Evolutionary conservation across 2,113 vertebrate genomes (phyloP).

Genomic region (Phasianus colchicus): DNA sequence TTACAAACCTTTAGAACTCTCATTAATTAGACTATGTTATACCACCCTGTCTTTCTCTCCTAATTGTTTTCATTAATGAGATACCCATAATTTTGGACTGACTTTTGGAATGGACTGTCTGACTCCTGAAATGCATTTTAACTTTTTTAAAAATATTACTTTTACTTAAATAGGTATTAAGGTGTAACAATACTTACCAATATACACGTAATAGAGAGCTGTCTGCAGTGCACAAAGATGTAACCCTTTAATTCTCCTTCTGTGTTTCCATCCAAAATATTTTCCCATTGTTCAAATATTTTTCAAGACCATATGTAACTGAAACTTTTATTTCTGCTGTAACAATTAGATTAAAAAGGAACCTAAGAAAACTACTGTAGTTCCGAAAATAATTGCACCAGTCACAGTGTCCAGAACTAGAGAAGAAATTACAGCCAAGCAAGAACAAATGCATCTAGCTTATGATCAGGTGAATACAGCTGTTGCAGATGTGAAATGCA

Average conservation of each 20-base stretch:
- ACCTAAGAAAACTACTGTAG: slow-evolving; percentile 62
- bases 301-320: slow-evolving; percentile 28
- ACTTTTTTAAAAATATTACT: neutral
- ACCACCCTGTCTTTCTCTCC: neutral
- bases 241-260: slow-evolving; percentile 27
- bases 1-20: neutral
- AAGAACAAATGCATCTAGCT: slow-evolving; percentile 66
- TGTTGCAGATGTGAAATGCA: slow-evolving; percentile 20
- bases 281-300: neutral
- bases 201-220: neutral
- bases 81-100: neutral
- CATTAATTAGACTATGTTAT: neutral
- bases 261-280: slow-evolving; percentile 17
- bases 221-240: neutral
- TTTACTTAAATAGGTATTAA: neutral
- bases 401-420: slow-evolving; percentile 71
- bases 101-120: slow-evolving; percentile 4
- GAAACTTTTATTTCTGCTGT: slow-evolving; percentile 40
- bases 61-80: slow-evolving; percentile 8
- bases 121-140: slow-evolving; percentile 30
- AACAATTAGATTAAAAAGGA: slow-evolving; percentile 69
- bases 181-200: slow-evolving; percentile 11
- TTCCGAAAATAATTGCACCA: slow-evolving; percentile 33
- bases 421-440: slow-evolving; percentile 73
- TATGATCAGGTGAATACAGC: slow-evolving; percentile 62